Evolutionary conservation across 2,113 vertebrate species (phyloP).

Genomic region (Brienomyrus brachyistius): DNA sequence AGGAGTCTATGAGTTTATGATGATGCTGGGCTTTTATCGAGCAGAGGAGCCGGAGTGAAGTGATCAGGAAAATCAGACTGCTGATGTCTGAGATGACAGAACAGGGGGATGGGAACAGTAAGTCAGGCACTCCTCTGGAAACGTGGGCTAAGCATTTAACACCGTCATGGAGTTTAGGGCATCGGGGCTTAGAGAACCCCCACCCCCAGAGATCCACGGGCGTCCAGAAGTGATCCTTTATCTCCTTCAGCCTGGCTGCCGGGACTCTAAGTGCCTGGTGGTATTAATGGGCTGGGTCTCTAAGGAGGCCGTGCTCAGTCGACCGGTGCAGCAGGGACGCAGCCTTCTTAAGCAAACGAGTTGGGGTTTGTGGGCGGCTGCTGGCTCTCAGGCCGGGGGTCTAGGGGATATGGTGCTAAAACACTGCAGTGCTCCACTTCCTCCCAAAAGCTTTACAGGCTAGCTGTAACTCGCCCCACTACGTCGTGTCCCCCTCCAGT

Average conservation of each 20-base stretch:
- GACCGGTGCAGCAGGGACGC: neutral
- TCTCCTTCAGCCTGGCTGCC: neutral
- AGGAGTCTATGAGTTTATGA: neutral
- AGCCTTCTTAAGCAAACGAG: neutral
- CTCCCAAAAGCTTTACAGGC: neutral
- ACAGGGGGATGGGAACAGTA: neutral
- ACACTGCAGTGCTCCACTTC: slow-evolving; percentile 12
- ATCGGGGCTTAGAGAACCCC: neutral
- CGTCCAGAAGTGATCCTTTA: neutral
- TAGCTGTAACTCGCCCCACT: slow-evolving; percentile 1
- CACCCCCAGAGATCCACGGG: neutral
- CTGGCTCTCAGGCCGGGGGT: neutral
- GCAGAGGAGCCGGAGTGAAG: neutral
- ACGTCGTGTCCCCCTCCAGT: neutral
- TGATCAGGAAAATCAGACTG: neutral
- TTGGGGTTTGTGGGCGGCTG: neutral
- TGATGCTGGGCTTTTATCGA: neutral
- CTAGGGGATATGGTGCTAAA: slow-evolving; percentile 32
- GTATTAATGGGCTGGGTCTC: slow-evolving; percentile 54
- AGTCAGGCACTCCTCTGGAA: neutral
- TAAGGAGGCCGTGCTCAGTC: slow-evolving; percentile 34
- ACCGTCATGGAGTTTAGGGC: neutral
- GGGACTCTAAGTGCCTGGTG: slow-evolving; percentile 56
- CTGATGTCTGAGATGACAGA: neutral
- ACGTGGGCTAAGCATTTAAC: neutral